Evolutionary conservation across 2,797 vertebrate genomes (phyloP), one percentile per base, ranked within the genome.

Genomic region (Crocodylus rhombifer): DNA sequence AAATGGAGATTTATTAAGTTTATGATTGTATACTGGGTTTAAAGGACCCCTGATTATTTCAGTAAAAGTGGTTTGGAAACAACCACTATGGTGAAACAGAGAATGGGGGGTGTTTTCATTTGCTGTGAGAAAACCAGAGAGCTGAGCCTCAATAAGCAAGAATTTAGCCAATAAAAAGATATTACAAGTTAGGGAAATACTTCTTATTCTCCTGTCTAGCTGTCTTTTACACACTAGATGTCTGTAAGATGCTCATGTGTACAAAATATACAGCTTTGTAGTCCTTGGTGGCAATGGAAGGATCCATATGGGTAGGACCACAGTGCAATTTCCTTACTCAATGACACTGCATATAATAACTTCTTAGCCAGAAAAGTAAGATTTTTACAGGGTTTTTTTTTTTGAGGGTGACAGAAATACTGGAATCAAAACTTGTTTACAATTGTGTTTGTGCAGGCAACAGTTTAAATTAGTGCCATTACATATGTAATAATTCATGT

Each of bases 31-130:
- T 91, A 36, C 1, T 82, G 69, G 30, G 7, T 90, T 95, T 87
- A 93, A 92, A 91, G 73, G 86, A 87, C 77, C 80, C 61, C 55
- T 69, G 58, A 16, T 76, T 82, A 86, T 84, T 97, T 91, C 80
- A 87, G 67, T 8, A 90, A 73, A 92, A 95, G 30, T 57, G 78
- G 17, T 4, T 82, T 92, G 92, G 56, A 67, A 92, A 87, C 30
- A 86, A 81, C 30, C 28, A 30, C 56, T 64, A 63, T 1, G 0
- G 77, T 80, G 80, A 92, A 91, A 33, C 30, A 89, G 88, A 85
- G 80, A 87, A 77, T 1, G 79, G 28, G 42, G 28, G 91, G 82
- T 87, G 83, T 30, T 26, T 96, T 90, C 10, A n/a, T 74, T 91
- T 94, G 36, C 84, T 84, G 71, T 15, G 15, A 77, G 51, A 26